Conservation (phyloP, 2,113 vertebrate species). For the Egretta garzetta region DNA sequence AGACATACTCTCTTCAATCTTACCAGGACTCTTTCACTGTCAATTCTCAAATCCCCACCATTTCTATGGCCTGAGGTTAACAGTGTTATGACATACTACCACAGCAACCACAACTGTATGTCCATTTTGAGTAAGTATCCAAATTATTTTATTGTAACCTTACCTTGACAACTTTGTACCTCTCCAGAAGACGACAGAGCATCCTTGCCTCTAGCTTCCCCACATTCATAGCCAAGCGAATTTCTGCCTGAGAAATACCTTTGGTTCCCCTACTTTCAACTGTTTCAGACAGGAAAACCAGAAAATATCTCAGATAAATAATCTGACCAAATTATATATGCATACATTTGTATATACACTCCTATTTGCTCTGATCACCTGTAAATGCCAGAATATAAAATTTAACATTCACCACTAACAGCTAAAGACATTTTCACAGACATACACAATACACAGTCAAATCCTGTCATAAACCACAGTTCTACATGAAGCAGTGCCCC, state of each 20-base stretch:
- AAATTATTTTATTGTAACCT: not conserved
- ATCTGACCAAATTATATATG: not conserved
- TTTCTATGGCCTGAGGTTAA: not conserved
- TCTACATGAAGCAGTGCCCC: not conserved
- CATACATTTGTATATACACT: not conserved
- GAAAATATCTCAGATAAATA: not conserved
- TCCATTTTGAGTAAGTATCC: not conserved
- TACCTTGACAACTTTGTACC: constrained; percentile 89
- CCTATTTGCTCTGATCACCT: not conserved
- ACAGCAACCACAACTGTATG: not conserved
- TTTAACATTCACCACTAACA: not conserved
- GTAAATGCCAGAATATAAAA: not conserved
- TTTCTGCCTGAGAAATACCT: constrained; percentile 88
- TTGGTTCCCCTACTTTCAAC: constrained; percentile 88
- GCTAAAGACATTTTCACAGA: not conserved
- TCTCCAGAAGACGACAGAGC: constrained; percentile 88
- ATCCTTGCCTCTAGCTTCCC: constrained; percentile 92
- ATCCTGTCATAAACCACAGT: not conserved
- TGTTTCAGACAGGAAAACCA: constrained; percentile 50
- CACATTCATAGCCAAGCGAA: constrained; percentile 86
- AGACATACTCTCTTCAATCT: not conserved
- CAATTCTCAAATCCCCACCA: not conserved
- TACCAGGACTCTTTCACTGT: not conserved
- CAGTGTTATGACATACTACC: not conserved
- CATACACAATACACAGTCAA: not conserved